Base-by-base conservation (phyloP, 2,797 vertebrate species). In the Tapera naevia region DNA sequence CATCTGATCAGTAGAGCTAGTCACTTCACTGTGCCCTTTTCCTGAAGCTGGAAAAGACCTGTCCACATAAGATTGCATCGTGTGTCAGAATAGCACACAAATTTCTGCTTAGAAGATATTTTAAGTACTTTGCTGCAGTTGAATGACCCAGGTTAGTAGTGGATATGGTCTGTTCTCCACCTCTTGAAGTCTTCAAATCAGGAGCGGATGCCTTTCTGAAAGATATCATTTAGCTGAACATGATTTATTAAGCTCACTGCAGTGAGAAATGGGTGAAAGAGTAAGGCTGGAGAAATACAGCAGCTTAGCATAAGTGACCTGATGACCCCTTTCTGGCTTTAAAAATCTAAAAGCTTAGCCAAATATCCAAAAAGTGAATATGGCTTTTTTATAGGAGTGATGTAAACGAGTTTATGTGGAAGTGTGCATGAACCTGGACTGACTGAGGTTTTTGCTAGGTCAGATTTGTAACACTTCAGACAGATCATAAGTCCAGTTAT, bases 381-480 rank as follows among this genome's bases (percentile, higher is more conserved):
- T 0, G 0, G 33, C 32, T 76, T 71, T 93, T 96, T 92, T 88
- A 89, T 23, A 85, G 78, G 25, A 61, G 33, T 22, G 64, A 85
- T 86, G 67, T 94, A 94, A 94, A 90, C 91, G 96, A 76, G 41
- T 92, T 82, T 72, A 74, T 91, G 65, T 62, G 86, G 33, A 45
- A 66, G 24, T 64, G 22, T 61, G 70, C 22, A 22, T 90, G 89
- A 94, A 84, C 45, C 56, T 87, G 24, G 50, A 81, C 28, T 89
- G 32, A 3, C 4, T 0, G 8, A 83, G 86, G 65, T 85, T 88
- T 88, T 76, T 41, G 17, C n/a, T 87, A 32, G 65, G 43, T 91
- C 83, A 91, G 24, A 65, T 46, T 37, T 60, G 48, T 45, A 75
- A 24, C 64, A 35, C 56, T 91, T 88, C 3, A 57, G 80, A 82